These are phyloP conservation scores for Pocillopora meandrina DNA, from an alignment of 92 coral and sea anemone species.

Conservation along the genomic window DNA sequence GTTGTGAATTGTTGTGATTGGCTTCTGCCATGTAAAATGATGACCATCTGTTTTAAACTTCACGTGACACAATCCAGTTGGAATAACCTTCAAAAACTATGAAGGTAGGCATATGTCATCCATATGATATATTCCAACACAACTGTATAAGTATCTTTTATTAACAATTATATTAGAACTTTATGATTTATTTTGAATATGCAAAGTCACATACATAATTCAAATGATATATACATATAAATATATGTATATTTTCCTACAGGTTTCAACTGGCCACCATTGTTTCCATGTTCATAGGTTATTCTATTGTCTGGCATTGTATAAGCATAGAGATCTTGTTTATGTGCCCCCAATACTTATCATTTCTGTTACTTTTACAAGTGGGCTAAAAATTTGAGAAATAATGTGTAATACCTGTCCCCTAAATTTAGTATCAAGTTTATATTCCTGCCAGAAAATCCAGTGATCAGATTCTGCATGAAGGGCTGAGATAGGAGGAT, in stretches of 20 bases:
- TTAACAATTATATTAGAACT: too few species aligned
- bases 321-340: too few species aligned
- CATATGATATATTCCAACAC: neutral
- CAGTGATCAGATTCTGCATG: conserved; percentile 98
- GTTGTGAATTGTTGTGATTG: conserved; percentile 92
- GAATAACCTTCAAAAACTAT: conserved; percentile 89
- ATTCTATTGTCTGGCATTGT: too few species aligned
- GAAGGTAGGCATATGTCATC: neutral
- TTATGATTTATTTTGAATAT: too few species aligned
- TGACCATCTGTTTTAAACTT: conserved; percentile 91
- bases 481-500: conserved; percentile 97
- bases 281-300: too few species aligned
- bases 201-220: too few species aligned
- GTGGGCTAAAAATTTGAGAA: neutral
- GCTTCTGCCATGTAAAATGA: conserved; percentile 95
- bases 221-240: too few species aligned
- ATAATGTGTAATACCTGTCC: conserved; percentile 71
- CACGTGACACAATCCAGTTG: conserved; percentile 94
- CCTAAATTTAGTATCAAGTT: conserved; percentile 92
- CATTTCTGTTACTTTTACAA: too few species aligned
- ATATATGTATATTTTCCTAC: too few species aligned
- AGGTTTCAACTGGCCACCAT: too few species aligned
- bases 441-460: conserved; percentile 99
- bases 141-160: neutral
- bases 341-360: too few species aligned